Percentiles rank a stretch among this genome's conserved stretches.
phyloP scores from a whole-genome alignment of 2,797 vertebrate genomes.

The Enteromius radiatus region DNA sequence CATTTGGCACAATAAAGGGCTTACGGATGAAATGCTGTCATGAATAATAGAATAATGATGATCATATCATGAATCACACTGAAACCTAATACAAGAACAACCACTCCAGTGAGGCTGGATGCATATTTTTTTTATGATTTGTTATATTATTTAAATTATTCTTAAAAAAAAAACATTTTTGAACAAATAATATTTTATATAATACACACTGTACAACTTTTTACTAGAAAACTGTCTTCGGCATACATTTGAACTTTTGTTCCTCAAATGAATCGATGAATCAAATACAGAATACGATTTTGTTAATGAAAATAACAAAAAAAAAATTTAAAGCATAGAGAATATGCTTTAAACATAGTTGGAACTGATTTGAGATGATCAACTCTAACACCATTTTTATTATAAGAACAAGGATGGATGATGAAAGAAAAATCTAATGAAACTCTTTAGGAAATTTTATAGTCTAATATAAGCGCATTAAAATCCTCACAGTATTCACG shows the following conservation, averaged over 20 bases:
- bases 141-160: background rate
- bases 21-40: constrained; percentile 29
- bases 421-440: constrained; percentile 4
- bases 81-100: constrained; percentile 11
- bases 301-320: too few relatives aligned
- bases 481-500: background rate
- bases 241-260: background rate
- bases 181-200: background rate
- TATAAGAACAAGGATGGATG: background rate
- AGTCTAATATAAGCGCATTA: constrained; percentile 12
- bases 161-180: background rate
- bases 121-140: background rate
- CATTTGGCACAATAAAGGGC: constrained; percentile 23
- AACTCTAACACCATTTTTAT: background rate
- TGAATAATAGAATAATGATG: constrained; percentile 48
- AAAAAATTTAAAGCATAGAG: too few relatives aligned
- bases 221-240: background rate
- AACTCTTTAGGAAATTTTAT: constrained; percentile 7
- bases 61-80: constrained; percentile 30
- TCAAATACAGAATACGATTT: too few relatives aligned
- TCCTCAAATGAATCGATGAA: background rate
- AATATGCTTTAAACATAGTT: too few relatives aligned
- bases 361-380: background rate
- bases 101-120: constrained; percentile 21
- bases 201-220: background rate